Evolutionary conservation across 2,888 invertebrate genomes (phyloP), one percentile per base, ranked within the genome.

Genomic region (Sepioteuthis lessoniana): DNA sequence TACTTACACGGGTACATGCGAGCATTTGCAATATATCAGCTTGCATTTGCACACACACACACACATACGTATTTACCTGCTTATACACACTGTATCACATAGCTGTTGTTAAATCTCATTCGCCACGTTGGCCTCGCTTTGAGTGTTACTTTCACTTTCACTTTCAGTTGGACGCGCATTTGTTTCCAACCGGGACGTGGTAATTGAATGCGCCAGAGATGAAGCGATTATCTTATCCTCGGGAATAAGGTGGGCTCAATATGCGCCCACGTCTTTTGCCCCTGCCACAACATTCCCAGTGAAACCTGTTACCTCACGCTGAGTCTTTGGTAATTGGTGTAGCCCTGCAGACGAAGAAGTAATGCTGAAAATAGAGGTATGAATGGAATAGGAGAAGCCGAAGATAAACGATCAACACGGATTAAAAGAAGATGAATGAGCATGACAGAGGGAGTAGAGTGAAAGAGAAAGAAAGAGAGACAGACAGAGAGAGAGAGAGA

Each of bases 101-200:
- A 76, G 5, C 10, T n/a, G n/a, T 76, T 76, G n/a, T 76, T 4
- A 76, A 76, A 76, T 76, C 76, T 76, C 16, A 76, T n/a, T n/a
- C n/a, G n/a, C 76, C n/a, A 76, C n/a, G n/a, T 76, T 76, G n/a
- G 76, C n/a, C 35, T 76, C 76, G n/a, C n/a, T 35, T 76, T 76
- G 13, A 76, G n/a, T 76, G n/a, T 35, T 35, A 76, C 76, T 76
- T 76, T 76, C 76, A 76, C n/a, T 76, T 76, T 76, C n/a, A 35
- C n/a, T 76, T 76, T 76, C 76, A 76, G n/a, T 76, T 76, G 76
- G 76, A 13, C 76, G 76, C 76, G n/a, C 76, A 76, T 76, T 76
- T 76, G n/a, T 76, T 76, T 76, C 76, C 76, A 76, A 76, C 76
- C 76, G n/a, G 76, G 76, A n/a, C 76, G 76, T 76, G 76, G 76